Evolutionary conservation across 2,797 vertebrate genomes (phyloP), one percentile per base, ranked within the genome.

Genomic region (Neostethus bicornis): DNA sequence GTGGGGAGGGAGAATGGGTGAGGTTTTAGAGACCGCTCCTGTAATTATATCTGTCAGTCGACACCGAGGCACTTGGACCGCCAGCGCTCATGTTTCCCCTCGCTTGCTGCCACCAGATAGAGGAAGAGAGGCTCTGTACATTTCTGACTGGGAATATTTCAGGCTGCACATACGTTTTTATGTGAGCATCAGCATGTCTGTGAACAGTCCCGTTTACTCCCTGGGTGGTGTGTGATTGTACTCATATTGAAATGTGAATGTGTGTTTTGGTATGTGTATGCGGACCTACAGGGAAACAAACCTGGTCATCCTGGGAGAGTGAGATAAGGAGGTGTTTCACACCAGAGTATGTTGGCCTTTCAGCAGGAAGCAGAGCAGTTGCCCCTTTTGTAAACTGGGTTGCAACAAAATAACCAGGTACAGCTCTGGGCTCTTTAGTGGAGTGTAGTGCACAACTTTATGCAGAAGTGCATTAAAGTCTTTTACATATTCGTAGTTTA

Each of bases 21-120:
- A 14, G 62, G 51, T 57, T 69, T 77, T 81, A 79, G 80, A 82
- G 83, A 79, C 38, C 45, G 84, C 88, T 91, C 85, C 89, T 91
- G 88, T 93, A 92, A 91, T 91, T 91, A 91, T 90, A 90, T 91
- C 89, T 90, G 91, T 92, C 89, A 91, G 89, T 88, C 76, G 88
- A 91, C 90, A 91, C 91, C 60, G 50, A 87, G 87, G 83, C 85
- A 81, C 81, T 87, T 65, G 76, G 85, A 83, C 87, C 77, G 80
- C 83, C 85, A 78, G 75, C 58, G 77, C 67, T 86, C 76, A 85
- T 73, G 49, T 81, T 81, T 87, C 77, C 80, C 72, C 63, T 73
- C 49, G 37, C 67, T 71, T 34, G 60, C 66, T 77, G 76, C 77
- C 84, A 81, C 75, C 63, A 70, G 58, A 68, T 47, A 51, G 75